phyloP scores from a whole-genome alignment of 2,797 vertebrate species.

The Lepus townsendii region DNA sequence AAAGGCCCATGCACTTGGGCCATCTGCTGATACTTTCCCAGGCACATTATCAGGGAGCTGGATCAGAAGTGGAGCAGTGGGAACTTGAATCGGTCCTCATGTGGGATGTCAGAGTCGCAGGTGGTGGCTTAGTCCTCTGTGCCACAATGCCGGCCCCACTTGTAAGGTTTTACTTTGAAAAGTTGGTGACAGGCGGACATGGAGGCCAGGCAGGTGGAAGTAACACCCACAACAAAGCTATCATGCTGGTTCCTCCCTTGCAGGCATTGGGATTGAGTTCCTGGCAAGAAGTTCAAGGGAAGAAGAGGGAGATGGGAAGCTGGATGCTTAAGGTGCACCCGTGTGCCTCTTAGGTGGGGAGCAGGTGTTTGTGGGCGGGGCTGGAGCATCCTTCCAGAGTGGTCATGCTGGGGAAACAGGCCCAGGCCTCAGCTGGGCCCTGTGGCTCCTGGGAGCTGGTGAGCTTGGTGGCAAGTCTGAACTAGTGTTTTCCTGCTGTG shows the following conservation, averaged over 20 bases:
- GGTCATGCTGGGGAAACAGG: neutral
- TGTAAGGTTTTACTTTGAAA: neutral
- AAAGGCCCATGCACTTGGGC: too few species aligned
- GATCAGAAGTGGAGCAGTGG: too few species aligned
- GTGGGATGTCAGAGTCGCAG: too few species aligned
- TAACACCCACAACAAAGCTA: neutral
- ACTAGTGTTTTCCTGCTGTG: too few species aligned
- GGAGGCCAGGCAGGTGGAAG: neutral
- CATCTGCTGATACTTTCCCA: too few species aligned
- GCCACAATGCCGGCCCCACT: neutral
- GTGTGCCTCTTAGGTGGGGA: rapidly evolving
- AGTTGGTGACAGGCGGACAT: neutral
- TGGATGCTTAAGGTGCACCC: neutral
- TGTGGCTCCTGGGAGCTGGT: neutral
- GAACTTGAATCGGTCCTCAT: too few species aligned
- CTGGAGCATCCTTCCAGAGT: neutral
- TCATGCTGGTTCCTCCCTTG: neutral
- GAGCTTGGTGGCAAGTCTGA: neutral
- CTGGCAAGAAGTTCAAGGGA: conserved; percentile 1
- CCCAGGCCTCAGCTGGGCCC: neutral
- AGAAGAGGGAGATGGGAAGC: neutral
- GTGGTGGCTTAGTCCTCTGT: too few species aligned
- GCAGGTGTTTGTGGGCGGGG: rapidly evolving
- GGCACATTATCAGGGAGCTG: too few species aligned
- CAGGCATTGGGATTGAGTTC: neutral